phyloP scores from a whole-genome alignment of 1,140 invertebrate species.

The Trichonephila clavipes region DNA sequence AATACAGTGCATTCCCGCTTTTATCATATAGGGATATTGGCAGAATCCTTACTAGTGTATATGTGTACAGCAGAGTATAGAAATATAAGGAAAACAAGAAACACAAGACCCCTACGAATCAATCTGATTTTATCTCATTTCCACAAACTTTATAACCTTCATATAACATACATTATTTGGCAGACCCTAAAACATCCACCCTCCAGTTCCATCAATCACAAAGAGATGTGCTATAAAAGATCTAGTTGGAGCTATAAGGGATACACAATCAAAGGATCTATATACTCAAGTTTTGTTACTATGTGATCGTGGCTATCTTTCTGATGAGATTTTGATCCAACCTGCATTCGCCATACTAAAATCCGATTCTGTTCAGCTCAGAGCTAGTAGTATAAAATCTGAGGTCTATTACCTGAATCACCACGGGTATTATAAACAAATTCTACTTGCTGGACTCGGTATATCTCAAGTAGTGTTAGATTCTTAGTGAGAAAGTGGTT shows the following conservation, averaged over 20 bases:
- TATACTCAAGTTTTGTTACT: constrained; percentile 25
- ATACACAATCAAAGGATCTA: constrained; percentile 36
- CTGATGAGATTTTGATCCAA: constrained; percentile 63
- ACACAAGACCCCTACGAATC: background rate
- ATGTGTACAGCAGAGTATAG: no score
- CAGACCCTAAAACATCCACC: background rate
- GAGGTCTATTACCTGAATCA: constrained; percentile 25
- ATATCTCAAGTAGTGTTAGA: background rate
- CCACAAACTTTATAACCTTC: background rate
- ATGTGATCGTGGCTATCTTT: constrained; percentile 36
- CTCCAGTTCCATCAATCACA: background rate
- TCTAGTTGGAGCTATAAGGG: background rate
- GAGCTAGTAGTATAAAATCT: constrained; percentile 2
- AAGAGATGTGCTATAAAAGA: background rate
- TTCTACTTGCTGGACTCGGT: background rate
- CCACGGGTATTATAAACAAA: constrained; percentile 15
- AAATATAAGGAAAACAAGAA: no score
- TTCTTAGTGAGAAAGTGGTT: background rate
- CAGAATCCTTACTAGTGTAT: no score
- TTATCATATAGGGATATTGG: no score
- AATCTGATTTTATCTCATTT: background rate
- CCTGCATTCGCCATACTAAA: background rate
- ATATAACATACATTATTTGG: background rate
- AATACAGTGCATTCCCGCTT: no score
- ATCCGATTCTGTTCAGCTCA: background rate